These are phyloP conservation scores for Petrophora chlorosata DNA, from an alignment of 2,888 invertebrate genomes.

Conservation along the genomic window DNA sequence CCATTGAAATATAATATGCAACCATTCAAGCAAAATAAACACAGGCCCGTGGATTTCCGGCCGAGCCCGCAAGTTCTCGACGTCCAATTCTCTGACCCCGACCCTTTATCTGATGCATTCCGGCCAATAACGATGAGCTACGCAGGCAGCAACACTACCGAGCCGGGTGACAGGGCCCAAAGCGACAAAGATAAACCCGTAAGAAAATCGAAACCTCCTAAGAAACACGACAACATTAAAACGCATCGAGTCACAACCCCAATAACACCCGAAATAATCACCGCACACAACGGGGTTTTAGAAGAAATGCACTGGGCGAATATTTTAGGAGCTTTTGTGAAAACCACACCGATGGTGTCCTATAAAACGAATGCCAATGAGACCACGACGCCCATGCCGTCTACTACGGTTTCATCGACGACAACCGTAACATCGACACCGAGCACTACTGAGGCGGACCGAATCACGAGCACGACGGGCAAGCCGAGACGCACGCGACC, in stretches of 20 bases:
- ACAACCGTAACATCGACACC: conserved; percentile 26
- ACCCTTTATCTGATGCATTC: conserved; percentile 64
- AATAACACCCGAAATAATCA: conserved; percentile 67
- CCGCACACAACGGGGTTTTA: conserved; percentile 46
- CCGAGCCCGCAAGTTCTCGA: conserved; percentile 76
- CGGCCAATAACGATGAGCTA: conserved; percentile 66
- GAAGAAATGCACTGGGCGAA: conserved; percentile 68
- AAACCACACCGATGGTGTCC: conserved; percentile 71
- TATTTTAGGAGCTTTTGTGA: conserved; percentile 65
- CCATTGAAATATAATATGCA: conserved; percentile 63
- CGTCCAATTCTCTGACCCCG: conserved; percentile 58
- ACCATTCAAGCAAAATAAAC: conserved; percentile 52
- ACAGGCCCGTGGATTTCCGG: conserved; percentile 63
- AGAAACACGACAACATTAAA: conserved; percentile 61
- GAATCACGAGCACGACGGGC: conserved; percentile 44
- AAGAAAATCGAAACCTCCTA: conserved; percentile 58
- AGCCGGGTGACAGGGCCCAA: conserved; percentile 37
- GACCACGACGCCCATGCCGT: conserved; percentile 41
- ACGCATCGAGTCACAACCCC: conserved; percentile 56
- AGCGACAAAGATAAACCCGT: conserved; percentile 50
- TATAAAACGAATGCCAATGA: conserved; percentile 47
- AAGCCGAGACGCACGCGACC: conserved; percentile 66
- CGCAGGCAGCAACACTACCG: conserved; percentile 41
- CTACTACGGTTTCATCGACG: conserved; percentile 40
- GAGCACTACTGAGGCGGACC: conserved; percentile 25